These are phyloP conservation scores for Percopsis omiscomaycus DNA, from an alignment of 2,797 vertebrate genomes.

Conservation along the genomic window DNA sequence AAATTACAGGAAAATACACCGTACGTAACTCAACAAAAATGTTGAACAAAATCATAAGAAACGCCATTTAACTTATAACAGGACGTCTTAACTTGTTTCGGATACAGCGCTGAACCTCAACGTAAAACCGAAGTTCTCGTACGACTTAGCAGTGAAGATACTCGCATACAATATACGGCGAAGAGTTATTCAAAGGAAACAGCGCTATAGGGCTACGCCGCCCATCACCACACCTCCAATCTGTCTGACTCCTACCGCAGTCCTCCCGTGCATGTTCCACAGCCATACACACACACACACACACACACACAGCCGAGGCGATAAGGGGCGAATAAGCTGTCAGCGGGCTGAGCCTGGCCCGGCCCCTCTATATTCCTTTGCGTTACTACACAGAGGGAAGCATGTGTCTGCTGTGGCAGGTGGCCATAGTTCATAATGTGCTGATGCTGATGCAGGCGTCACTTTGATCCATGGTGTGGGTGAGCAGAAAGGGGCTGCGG, in stretches of 20 bases:
- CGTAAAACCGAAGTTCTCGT: no score
- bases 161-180: no score
- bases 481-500: slow-evolving; percentile 71
- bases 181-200: no score
- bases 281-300: slow-evolving; percentile 30
- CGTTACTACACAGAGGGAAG: slow-evolving; percentile 84
- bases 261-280: not conserved
- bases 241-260: not conserved
- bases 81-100: no score
- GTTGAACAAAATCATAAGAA: no score
- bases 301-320: slow-evolving; percentile 52
- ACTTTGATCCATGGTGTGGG: slow-evolving; percentile 77
- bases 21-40: no score
- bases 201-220: no score
- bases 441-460: slow-evolving; percentile 86
- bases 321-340: slow-evolving; percentile 76
- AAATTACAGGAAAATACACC: no score
- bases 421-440: slow-evolving; percentile 86
- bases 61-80: no score
- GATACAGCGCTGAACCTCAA: no score
- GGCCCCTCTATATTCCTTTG: slow-evolving; percentile 63
- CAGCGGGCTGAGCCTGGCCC: slow-evolving; percentile 56
- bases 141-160: no score
- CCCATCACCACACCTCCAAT: not conserved
- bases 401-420: slow-evolving; percentile 82